Percentiles rank a stretch among this genome's conserved stretches.
Evolutionary conservation across 30 jellyfish, hydroid and myxozoan species (phyloP).

Genomic region (Cassiopea andromeda): DNA sequence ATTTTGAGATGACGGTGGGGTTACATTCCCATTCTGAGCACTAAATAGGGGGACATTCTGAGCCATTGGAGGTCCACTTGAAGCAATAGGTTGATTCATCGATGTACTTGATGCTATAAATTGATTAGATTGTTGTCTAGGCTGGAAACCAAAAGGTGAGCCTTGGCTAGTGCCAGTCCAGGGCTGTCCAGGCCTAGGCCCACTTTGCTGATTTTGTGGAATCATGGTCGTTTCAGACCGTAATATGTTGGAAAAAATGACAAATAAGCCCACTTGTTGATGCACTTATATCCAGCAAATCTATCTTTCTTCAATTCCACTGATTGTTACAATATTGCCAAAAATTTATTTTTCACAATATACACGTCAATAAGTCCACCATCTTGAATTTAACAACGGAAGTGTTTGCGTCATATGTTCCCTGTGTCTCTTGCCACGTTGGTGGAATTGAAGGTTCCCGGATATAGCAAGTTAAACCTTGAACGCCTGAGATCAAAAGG

Average conservation of each 20-base stretch:
- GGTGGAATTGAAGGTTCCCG: conserved; percentile 67
- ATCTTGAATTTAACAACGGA: conserved; percentile 64
- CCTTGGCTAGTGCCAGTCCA: conserved; percentile 58
- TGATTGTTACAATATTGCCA: background rate
- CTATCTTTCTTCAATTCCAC: background rate
- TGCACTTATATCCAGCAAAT: background rate
- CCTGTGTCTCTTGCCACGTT: conserved; percentile 88
- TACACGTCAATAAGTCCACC: conserved; percentile 53
- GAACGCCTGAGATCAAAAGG: background rate
- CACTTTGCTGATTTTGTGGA: conserved; percentile 44
- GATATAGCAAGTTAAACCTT: conserved; percentile 17
- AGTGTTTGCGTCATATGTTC: conserved; percentile 32
- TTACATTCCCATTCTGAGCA: conserved; percentile 62
- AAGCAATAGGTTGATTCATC: conserved; percentile 36
- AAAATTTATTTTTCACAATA: conserved; percentile 21
- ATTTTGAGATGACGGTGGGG: conserved; percentile 66
- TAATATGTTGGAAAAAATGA: background rate
- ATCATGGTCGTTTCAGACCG: conserved; percentile 13
- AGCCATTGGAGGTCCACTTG: conserved; percentile 43
- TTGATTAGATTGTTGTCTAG: conserved; percentile 43
- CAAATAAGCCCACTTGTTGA: background rate
- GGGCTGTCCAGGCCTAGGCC: conserved; percentile 67
- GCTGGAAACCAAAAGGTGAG: conserved; percentile 17
- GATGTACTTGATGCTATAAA: conserved; percentile 16
- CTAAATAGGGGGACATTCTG: conserved; percentile 60